Evolutionary conservation across 2,113 vertebrate species (phyloP), one percentile per base, ranked within the genome.

Genomic region (Notothenia coriiceps): DNA sequence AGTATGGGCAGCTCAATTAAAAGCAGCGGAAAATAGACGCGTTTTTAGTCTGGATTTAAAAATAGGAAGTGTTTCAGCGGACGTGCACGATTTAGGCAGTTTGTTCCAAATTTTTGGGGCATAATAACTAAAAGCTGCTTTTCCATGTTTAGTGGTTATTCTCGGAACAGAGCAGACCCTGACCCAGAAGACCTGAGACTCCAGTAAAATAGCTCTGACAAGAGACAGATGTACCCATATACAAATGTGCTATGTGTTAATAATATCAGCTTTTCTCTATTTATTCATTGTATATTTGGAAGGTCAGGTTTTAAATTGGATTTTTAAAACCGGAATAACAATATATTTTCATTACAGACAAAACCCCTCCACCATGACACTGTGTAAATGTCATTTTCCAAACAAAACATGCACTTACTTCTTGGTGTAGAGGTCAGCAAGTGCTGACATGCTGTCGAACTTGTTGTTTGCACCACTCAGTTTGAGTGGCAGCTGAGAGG

Each of bases 391-490:
- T 25, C 35, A 25, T 20, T 51, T 10, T 22, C 15, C 33, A 46
- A 43, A 13, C 29, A 60, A 15, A 55, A 76, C 5, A n/a, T 56
- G 10, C 69, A 91, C 96, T 93, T 94, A 99, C 98, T 99, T 99
- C 85, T 97, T 95, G 0, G 80, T 91, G 46, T 96, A 98, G 79
- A 98, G 97, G 70, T 88, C 91, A 81, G 95, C 94, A 13, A 99
- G 96, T 25, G 79, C 89, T 5, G 86, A 93, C 22, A 96, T 89
- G 2, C 95, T 94, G 0, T 87, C 94, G 55, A 94, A 95, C 81
- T 97, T 99, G 93, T 95, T 97, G 89, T 95, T 96, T 88, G 96
- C 86, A 2, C 87, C 91, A 12, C 86, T 95, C 65, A 98, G 88
- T 1, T 92, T 93, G 71, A 96, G 92, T 0, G 96, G 96, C 59